Conservation (phyloP, 2,113 vertebrate genomes). For the Perca fluviatilis region DNA sequence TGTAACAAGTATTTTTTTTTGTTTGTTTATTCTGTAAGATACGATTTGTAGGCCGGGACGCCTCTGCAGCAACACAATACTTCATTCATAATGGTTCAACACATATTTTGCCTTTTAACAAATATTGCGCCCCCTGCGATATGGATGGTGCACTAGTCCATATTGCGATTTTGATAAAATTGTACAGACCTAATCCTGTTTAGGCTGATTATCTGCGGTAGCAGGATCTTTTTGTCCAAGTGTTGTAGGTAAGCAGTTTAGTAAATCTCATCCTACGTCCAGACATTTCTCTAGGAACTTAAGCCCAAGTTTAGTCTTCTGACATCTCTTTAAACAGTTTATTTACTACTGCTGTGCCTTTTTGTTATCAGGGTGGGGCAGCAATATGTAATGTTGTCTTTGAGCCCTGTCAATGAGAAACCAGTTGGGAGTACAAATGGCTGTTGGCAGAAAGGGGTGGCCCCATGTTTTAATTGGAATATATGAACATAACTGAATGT, state of each 20-base stretch:
- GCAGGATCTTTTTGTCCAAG: background rate
- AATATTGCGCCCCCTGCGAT: no score
- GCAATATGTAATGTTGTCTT: background rate
- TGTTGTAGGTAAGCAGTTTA: slow-evolving; percentile 15
- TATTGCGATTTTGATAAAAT: no score
- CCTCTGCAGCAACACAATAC: no score
- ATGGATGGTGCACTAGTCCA: no score
- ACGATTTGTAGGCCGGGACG: no score
- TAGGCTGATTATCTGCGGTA: background rate
- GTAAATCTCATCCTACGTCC: background rate
- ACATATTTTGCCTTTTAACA: no score
- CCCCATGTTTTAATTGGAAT: slow-evolving; percentile 47
- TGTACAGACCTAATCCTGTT: background rate
- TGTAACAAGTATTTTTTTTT: no score
- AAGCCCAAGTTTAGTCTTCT: background rate
- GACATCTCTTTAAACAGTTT: background rate
- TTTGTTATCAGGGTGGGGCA: slow-evolving; percentile 13
- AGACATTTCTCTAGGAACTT: background rate
- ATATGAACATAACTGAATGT: slow-evolving; percentile 53
- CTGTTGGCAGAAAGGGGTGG: slow-evolving; percentile 54
- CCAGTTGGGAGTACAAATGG: slow-evolving; percentile 45
- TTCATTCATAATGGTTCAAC: no score
- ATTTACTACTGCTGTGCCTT: background rate
- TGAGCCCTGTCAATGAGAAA: slow-evolving; percentile 40
- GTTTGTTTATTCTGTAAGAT: no score